Evolutionary conservation across 2,888 invertebrate genomes (phyloP).

Genomic region (Blastobasis lacticolella): DNA sequence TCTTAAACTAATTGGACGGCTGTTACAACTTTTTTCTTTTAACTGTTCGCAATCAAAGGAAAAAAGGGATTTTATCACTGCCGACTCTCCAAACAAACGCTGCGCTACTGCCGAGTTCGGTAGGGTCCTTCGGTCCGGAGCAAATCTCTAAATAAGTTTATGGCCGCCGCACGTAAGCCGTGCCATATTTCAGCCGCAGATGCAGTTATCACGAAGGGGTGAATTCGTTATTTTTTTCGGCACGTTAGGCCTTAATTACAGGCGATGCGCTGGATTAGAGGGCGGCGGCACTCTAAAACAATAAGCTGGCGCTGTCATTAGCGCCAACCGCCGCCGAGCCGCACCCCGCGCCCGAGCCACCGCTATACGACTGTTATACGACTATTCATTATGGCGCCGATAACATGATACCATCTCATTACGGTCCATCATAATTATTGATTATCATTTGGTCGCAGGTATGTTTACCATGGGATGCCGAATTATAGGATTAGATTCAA

Average conservation of each 20-base stretch:
- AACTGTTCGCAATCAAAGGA: conserved; percentile 48
- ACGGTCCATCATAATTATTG: conserved; percentile 7
- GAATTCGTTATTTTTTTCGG: conserved; percentile 52
- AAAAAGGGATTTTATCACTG: background rate
- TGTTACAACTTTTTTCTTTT: conserved; percentile 64
- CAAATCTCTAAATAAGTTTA: conserved; percentile 22
- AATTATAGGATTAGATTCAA: too few relatives aligned
- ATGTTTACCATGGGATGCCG: background rate
- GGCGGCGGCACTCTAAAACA: conserved; percentile 70
- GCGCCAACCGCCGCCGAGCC: conserved; percentile 31
- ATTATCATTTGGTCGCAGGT: conserved; percentile 2
- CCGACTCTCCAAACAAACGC: background rate
- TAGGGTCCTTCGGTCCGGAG: conserved; percentile 13
- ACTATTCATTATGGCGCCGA: conserved; percentile 41
- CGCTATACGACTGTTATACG: conserved; percentile 61
- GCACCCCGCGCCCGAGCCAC: conserved; percentile 36
- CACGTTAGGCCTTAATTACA: conserved; percentile 52
- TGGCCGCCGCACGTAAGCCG: conserved; percentile 33
- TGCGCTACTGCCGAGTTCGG: background rate
- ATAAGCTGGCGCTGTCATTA: conserved; percentile 63
- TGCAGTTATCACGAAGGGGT: conserved; percentile 57
- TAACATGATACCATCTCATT: conserved; percentile 18
- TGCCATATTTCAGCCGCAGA: conserved; percentile 41
- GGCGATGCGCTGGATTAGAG: conserved; percentile 60
- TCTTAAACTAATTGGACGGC: conserved; percentile 70